phyloP scores from a whole-genome alignment of 2,797 vertebrate genomes.

The Falco novaeseelandiae region DNA sequence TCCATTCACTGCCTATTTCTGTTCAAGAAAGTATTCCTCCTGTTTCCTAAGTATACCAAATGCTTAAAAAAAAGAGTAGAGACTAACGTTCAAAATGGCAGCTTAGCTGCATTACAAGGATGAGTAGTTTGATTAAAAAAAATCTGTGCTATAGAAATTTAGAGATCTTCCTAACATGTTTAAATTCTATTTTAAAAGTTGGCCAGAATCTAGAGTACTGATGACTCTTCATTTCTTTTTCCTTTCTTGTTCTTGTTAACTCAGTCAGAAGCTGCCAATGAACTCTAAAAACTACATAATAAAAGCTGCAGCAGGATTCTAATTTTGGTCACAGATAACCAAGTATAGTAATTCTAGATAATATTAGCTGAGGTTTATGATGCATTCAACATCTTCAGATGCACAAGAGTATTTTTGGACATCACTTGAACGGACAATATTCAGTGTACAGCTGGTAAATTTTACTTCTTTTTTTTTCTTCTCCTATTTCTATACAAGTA shows the following conservation, averaged over 20 bases:
- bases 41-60: not conserved
- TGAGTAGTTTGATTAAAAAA: not conserved
- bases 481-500: not conserved
- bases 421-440: constrained; percentile 1
- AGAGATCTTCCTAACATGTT: not conserved
- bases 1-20: not conserved
- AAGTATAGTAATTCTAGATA: constrained; percentile 33
- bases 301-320: not conserved
- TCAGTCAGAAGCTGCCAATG: not conserved
- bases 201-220: not conserved
- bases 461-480: not conserved
- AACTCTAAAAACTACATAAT: not conserved
- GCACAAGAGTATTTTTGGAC: constrained; percentile 1
- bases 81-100: not conserved
- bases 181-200: not conserved
- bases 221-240: not conserved
- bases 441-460: constrained; percentile 15
- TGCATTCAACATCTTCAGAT: constrained; percentile 36
- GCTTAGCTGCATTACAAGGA: not conserved
- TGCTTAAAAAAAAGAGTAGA: not conserved
- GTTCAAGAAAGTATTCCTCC: not conserved
- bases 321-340: constrained; percentile 32
- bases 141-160: not conserved
- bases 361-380: constrained; percentile 48
- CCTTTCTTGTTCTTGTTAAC: not conserved